phyloP scores from a whole-genome alignment of 2,797 vertebrate species.

The Prionace glauca region DNA sequence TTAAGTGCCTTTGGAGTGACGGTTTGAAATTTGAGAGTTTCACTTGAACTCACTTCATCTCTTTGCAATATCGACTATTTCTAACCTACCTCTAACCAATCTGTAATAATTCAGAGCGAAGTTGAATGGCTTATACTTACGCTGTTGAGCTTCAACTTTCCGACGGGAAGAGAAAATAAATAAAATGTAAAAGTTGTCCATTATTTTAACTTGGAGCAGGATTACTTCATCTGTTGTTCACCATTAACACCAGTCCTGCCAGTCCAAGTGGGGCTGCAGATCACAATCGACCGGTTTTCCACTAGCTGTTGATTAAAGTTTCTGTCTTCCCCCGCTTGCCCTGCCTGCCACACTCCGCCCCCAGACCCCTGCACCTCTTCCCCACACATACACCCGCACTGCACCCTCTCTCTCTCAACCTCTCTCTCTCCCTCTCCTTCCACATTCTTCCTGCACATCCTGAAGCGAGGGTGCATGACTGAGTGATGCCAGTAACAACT shows the following conservation, averaged over 20 bases:
- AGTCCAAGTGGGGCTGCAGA: background rate
- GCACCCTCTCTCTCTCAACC: slow-evolving; percentile 36
- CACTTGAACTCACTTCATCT: background rate
- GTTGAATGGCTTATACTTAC: background rate
- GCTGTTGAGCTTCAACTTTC: background rate
- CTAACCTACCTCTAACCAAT: background rate
- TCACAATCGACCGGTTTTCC: background rate
- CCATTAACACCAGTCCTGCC: background rate
- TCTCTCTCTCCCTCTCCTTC: background rate
- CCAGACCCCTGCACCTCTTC: too few relatives aligned
- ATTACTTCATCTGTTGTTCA: background rate
- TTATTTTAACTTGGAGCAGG: background rate
- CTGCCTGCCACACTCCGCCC: too few relatives aligned
- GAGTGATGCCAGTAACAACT: background rate
- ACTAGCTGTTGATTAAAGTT: background rate
- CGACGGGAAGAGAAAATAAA: background rate
- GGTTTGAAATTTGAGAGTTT: background rate
- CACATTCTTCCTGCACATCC: background rate
- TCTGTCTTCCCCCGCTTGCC: background rate
- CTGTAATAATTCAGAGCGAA: background rate
- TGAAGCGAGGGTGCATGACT: background rate
- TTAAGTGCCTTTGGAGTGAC: background rate
- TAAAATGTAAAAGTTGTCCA: background rate
- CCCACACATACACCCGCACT: too few relatives aligned
- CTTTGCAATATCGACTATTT: background rate